Conservation (phyloP, 2,797 vertebrate species). For the Caiman crocodilus region DNA sequence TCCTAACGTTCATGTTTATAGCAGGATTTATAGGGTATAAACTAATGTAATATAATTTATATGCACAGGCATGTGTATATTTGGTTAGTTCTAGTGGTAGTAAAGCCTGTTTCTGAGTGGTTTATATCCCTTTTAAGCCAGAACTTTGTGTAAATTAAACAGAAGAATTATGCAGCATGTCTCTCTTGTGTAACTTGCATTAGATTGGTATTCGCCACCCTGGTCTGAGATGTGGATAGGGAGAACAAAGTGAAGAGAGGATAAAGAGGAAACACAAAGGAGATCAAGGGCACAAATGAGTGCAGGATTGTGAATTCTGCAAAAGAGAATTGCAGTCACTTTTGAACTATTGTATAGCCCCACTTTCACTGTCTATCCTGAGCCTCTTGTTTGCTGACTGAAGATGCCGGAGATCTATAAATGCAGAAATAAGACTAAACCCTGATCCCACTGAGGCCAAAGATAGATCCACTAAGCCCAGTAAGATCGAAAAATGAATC, state of each 20-base stretch:
- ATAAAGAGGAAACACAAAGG: neutral
- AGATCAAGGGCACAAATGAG: neutral
- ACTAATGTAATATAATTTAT: neutral
- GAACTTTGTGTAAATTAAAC: neutral
- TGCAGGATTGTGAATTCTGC: neutral
- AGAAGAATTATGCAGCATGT: neutral
- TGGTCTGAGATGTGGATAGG: neutral
- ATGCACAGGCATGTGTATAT: neutral
- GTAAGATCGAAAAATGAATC: too few relatives aligned
- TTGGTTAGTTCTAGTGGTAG: neutral
- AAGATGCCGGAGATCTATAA: neutral
- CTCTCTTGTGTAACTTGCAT: neutral
- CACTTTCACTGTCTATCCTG: neutral
- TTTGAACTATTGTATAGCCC: neutral
- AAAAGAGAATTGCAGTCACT: neutral
- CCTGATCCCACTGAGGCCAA: neutral
- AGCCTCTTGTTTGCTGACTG: neutral
- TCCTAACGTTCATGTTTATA: slow-evolving; percentile 15
- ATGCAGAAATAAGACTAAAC: neutral
- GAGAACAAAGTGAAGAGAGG: neutral
- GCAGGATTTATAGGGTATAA: slow-evolving; percentile 39
- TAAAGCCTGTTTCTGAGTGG: neutral
- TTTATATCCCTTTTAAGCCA: neutral
- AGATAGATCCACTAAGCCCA: neutral
- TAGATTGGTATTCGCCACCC: neutral